Base-by-base conservation (phyloP, 2,113 vertebrate species). In the Cyanocitta stelleri region DNA sequence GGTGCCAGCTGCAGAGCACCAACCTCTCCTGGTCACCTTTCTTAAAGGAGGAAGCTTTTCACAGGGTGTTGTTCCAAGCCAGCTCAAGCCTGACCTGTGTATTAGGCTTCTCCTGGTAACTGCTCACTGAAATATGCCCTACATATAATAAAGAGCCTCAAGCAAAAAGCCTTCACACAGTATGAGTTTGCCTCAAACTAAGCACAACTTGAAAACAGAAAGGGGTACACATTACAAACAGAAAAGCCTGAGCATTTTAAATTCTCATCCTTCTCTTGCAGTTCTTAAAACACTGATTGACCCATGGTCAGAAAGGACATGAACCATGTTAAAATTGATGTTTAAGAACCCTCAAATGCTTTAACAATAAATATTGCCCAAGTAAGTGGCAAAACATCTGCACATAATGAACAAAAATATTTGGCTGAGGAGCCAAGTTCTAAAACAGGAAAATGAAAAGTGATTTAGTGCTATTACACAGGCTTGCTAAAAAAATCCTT, bases 331-430 rank as follows among this genome's bases (percentile, higher is more conserved):
- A 35, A 85, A 83, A 84, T 0, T 37, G 6, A 54, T 16, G 33
- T 55, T 83, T 63, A 79, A 67, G 39, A 80, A 91, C 55, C 32
- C 33, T 62, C 43, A 83, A 85, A 89, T 55, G 16, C 30, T 61
- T 93, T 67, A 76, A 73, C 24, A 74, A 63, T 52, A 63, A 78
- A 46, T 37, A 55, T 8, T 35, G 11, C 12, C 44, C 41, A 82
- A 96, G 69, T 69, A 87, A 92, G 66, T 82, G 35, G 71, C 74
- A 95, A 96, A 94, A 93, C 81, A 94, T 85, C 73, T 79, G 69
- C 54, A 68, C 23, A 62, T 52, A 89, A 85, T 22, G 64, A 91
- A 86, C 51, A 91, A 93, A 88, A 91, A 55, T 44, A 95, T 27
- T 43, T 94, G 90, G 63, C 67, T 78, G 33, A 90, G 68, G 48